Evolutionary conservation across 2,113 vertebrate genomes (phyloP).

Genomic region (Eulemur rufifrons): DNA sequence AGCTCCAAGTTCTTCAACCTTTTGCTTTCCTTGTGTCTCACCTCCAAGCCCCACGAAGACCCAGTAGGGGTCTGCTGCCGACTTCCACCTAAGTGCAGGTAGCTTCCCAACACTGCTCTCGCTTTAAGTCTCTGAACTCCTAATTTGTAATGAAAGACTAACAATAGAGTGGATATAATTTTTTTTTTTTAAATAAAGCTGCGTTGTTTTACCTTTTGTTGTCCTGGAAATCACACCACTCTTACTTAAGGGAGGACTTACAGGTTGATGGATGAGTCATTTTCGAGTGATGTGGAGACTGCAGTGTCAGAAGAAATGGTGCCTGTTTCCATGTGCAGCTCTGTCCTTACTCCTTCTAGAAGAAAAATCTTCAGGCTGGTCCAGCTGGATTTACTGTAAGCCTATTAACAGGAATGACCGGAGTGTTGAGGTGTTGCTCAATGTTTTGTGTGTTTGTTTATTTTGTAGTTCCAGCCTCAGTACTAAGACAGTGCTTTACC

Average conservation of each 20-base stretch:
- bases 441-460: background rate
- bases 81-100: background rate
- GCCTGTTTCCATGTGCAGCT: background rate
- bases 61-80: background rate
- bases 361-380: background rate
- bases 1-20: background rate
- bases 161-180: background rate
- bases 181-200: background rate
- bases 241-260: background rate
- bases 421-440: background rate
- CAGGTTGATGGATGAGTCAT: background rate
- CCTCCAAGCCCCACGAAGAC: background rate
- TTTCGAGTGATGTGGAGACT: background rate
- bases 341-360: background rate
- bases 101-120: background rate
- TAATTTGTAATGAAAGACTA: background rate
- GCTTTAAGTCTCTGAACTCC: background rate
- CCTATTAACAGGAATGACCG: background rate
- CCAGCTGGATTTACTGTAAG: background rate
- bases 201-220: background rate
- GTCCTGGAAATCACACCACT: background rate
- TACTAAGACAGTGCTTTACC: background rate
- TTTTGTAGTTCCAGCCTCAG: background rate
- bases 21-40: background rate
- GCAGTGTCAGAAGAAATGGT: background rate